phyloP scores from a whole-genome alignment of 2,797 vertebrate genomes.

The Gobionotothen gibberifrons region DNA sequence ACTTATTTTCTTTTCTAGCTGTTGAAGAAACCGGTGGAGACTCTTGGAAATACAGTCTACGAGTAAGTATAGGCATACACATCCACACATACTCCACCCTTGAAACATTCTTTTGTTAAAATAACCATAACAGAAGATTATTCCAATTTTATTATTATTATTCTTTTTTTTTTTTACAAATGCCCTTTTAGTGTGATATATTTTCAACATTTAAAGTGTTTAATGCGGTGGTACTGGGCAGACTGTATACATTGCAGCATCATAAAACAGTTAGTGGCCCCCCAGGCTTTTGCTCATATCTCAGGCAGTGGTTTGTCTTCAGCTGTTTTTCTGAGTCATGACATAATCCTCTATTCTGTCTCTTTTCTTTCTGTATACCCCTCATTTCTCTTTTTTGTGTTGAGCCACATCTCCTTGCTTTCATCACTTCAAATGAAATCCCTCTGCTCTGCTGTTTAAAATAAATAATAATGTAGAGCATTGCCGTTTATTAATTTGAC shows the following conservation, averaged over 20 bases:
- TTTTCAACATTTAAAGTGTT: conserved; percentile 23
- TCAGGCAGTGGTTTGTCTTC: conserved; percentile 36
- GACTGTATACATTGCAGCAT: conserved; percentile 29
- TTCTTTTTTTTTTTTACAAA: not conserved
- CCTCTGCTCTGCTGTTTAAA: conserved; percentile 9
- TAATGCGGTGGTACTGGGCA: conserved; percentile 17
- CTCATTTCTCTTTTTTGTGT: conserved; percentile 6
- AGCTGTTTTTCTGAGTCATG: conserved; percentile 35
- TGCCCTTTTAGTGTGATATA: not conserved
- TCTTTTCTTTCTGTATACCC: conserved; percentile 5
- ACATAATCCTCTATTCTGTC: conserved; percentile 34
- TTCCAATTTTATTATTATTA: not conserved
- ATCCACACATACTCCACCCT: not conserved
- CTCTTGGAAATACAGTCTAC: conserved; percentile 98
- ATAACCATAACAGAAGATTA: not conserved
- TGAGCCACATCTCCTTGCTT: conserved; percentile 22
- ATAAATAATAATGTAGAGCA: no score
- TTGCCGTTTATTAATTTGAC: conserved; percentile 1
- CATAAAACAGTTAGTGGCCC: conserved; percentile 38
- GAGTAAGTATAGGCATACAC: conserved; percentile 84
- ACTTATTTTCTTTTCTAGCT: conserved; percentile 76
- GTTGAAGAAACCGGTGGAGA: conserved; percentile 97
- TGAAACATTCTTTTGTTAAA: not conserved
- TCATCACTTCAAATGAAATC: conserved; percentile 46
- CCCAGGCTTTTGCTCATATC: conserved; percentile 5